Evolutionary conservation across 2,888 invertebrate genomes (phyloP), one percentile per base, ranked within the genome.

Genomic region (Hyles lineata): DNA sequence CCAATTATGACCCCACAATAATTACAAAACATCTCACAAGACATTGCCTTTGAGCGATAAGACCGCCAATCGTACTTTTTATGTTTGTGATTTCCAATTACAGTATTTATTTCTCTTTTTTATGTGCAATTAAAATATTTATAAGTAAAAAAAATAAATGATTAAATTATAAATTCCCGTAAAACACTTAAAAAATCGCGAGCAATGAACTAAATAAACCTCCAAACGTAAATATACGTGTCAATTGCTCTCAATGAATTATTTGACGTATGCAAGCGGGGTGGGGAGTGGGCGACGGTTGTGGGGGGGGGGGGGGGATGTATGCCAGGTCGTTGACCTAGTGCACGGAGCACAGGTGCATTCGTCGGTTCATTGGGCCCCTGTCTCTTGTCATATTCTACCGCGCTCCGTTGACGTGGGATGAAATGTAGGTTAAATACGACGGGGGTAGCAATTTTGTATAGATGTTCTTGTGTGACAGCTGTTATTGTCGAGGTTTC

Each of bases 351-450:
- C 50, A 50, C 43, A 80, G 82, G 79, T 83, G 81, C 74, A 75
- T 74, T 74, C 76, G 76, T 75, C 75, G 77, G 74, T 71, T 77
- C 77, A 79, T 78, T 76, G 77, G 76, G 74, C 71, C 71, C 71
- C 62, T 71, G 80, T 80, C 81, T 74, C 78, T 23, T 77, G 76
- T 79, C 79, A 80, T 79, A 80, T 77, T 78, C 78, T 75, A 76
- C 78, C 75, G 76, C 73, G 67, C 72, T 74, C n/a, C 23, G 11
- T 23, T 55, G 23, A 23, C 19, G 19, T 63, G 17, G 55, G 62
- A 72, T 50, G 29, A 29, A n/a, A 43, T 50, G n/a, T 62, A 52
- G 59, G 55, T 55, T 55, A n/a, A 55, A 55, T 19, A 55, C 55
- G 50, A 50, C 50, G n/a, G 0, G n/a, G 5, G 19, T 55, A 43